Evolutionary conservation across 2,797 vertebrate genomes (phyloP).

Genomic region (Anas bahamensis): DNA sequence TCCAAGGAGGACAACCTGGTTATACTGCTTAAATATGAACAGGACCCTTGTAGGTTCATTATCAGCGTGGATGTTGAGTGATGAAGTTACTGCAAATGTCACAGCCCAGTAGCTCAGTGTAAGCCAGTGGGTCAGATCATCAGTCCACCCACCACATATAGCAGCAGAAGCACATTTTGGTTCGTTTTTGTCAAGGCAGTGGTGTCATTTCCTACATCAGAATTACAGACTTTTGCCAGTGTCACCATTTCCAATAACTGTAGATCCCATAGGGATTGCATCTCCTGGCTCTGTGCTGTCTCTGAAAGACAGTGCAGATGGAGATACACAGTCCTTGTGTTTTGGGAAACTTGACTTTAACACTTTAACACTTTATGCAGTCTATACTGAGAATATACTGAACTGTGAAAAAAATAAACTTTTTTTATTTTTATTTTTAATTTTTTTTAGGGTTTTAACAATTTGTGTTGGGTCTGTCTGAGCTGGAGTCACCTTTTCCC

Average conservation of each 20-base stretch:
- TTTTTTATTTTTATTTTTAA: not conserved
- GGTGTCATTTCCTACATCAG: not conserved
- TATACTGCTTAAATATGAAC: not conserved
- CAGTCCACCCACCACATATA: not conserved
- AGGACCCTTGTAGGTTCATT: not conserved
- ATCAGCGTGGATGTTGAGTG: not conserved
- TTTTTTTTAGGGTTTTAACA: not conserved
- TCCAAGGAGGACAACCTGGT: not conserved
- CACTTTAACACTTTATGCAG: not conserved
- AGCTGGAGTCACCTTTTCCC: too few relatives aligned
- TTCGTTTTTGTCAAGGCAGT: not conserved
- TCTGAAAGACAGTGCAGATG: not conserved
- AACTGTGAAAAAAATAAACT: not conserved
- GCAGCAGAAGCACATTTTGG: not conserved
- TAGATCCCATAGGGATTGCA: not conserved
- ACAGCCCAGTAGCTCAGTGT: not conserved
- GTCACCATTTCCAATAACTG: not conserved
- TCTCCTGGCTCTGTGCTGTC: not conserved
- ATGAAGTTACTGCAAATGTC: not conserved
- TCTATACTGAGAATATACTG: not conserved
- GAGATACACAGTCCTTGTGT: not conserved
- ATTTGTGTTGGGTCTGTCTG: not conserved
- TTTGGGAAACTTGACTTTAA: not conserved
- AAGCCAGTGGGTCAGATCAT: not conserved
- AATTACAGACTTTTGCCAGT: not conserved